These are phyloP conservation scores for Otus sunia DNA, from an alignment of 2,113 vertebrate species.

Conservation along the genomic window DNA sequence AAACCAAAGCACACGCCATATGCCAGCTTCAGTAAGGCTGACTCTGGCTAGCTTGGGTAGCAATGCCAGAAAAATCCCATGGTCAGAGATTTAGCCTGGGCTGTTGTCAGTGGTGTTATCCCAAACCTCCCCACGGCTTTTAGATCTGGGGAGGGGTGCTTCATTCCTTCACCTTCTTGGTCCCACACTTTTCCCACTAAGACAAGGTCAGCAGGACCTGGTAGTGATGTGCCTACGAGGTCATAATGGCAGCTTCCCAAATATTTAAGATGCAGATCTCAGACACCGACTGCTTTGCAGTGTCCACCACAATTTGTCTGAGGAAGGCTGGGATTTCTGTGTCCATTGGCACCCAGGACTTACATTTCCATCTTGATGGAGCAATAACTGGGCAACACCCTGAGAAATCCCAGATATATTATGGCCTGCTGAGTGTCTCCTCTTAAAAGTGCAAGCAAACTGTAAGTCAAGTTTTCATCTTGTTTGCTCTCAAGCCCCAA, in stretches of 20 bases:
- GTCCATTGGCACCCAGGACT: background rate
- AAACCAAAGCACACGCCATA: background rate
- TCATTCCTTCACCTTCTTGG: background rate
- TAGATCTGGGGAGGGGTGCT: background rate
- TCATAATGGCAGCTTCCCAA: background rate
- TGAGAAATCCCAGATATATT: background rate
- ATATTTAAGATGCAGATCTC: background rate
- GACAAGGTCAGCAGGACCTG: background rate
- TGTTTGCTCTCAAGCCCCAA: background rate
- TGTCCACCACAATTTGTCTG: accelerated
- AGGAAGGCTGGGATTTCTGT: background rate
- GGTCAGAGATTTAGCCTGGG: background rate
- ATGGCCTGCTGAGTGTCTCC: background rate
- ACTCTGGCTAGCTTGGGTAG: background rate
- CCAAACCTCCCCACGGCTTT: background rate
- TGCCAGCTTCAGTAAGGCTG: background rate
- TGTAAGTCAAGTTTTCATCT: background rate
- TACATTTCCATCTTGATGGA: background rate
- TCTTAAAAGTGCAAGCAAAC: background rate
- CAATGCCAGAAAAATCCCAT: background rate
- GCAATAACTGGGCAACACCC: background rate
- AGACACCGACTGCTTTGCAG: background rate
- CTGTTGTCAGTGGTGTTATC: accelerated
- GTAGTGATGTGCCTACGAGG: background rate
- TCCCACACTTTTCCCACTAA: background rate